These are phyloP conservation scores for Saturnia japonica DNA, from an alignment of 2,888 invertebrate genomes.

Conservation along the genomic window DNA sequence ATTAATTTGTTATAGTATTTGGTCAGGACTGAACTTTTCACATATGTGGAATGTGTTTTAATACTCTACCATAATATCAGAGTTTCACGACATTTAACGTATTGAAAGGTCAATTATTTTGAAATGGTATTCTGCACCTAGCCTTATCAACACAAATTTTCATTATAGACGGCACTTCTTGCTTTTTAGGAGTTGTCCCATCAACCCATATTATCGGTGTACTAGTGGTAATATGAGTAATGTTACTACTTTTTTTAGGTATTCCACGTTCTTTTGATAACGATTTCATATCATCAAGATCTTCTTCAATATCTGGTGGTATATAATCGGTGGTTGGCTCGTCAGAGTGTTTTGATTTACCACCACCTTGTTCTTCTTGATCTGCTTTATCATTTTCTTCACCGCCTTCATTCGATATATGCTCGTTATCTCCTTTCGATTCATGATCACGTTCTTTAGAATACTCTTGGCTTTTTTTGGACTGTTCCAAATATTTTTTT, in stretches of 20 bases:
- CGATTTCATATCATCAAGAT: neutral
- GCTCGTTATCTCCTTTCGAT: neutral
- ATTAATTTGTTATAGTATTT: no score
- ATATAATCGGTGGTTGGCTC: neutral
- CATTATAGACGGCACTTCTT: constrained; percentile 6
- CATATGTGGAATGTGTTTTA: no score
- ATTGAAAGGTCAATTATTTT: neutral
- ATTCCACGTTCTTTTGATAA: neutral
- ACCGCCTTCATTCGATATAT: neutral
- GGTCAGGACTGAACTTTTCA: no score
- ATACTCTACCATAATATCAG: neutral
- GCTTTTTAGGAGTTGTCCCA: constrained; percentile 16
- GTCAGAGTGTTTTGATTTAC: neutral
- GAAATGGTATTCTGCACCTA: constrained; percentile 23
- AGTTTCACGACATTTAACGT: neutral
- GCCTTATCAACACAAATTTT: constrained; percentile 15
- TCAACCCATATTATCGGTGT: constrained; percentile 22
- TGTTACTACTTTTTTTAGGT: neutral
- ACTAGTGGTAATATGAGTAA: constrained; percentile 15
- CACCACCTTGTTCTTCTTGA: neutral
- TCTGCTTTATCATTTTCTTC: neutral
- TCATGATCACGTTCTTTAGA: neutral
- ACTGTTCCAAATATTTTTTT: neutral
- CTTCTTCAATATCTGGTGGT: constrained; percentile 1
- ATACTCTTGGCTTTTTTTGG: neutral